Percentiles rank a stretch among this genome's conserved stretches.
These are phyloP conservation scores for Thyatira batis DNA, from an alignment of 2,888 invertebrate species.

Conservation along the genomic window DNA sequence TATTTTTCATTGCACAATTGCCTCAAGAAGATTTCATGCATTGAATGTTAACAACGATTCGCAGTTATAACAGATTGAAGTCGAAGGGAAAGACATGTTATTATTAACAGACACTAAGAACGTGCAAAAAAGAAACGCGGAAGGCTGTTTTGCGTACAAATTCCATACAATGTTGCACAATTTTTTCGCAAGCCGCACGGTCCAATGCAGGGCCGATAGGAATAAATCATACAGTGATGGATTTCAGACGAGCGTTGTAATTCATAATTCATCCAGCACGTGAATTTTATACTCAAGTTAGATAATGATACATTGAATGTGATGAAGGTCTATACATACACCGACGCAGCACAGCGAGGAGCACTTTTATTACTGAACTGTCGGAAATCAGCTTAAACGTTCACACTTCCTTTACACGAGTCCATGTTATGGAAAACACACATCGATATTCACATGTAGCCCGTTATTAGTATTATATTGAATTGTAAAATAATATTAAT, in stretches of 20 bases:
- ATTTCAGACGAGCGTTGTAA: slow-evolving; percentile 17
- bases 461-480: too few relatives aligned
- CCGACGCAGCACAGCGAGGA: too few relatives aligned
- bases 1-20: too few relatives aligned
- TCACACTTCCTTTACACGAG: too few relatives aligned
- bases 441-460: too few relatives aligned
- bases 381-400: too few relatives aligned
- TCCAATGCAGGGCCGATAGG: slow-evolving; percentile 21
- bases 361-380: too few relatives aligned
- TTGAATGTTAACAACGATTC: background rate
- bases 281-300: background rate
- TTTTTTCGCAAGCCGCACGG: slow-evolving; percentile 17
- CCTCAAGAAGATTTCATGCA: background rate
- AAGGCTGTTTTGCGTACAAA: slow-evolving; percentile 23
- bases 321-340: background rate
- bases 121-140: slow-evolving; percentile 40
- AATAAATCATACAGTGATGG: slow-evolving; percentile 13
- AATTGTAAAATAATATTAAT: too few relatives aligned
- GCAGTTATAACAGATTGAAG: background rate
- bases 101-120: slow-evolving; percentile 18
- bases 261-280: slow-evolving; percentile 2
- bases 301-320: background rate
- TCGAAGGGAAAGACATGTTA: background rate
- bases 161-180: slow-evolving; percentile 16
- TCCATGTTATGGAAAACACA: too few relatives aligned